Base-by-base conservation (phyloP, 1,140 invertebrate species). In the Chlorops oryzae region DNA sequence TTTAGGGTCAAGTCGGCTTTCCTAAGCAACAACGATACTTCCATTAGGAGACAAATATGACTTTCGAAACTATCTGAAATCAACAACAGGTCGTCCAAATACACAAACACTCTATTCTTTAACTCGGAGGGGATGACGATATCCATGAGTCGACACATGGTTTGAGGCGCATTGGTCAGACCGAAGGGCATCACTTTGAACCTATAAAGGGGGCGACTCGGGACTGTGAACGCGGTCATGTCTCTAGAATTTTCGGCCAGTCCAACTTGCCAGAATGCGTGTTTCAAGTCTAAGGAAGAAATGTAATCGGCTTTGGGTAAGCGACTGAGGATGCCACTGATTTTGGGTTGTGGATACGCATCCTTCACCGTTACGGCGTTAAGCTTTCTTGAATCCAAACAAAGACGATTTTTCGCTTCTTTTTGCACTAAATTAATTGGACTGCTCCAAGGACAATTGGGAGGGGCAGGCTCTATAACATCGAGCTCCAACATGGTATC, bases 381-480 rank as follows among this genome's bases (percentile, higher is more conserved):
- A 12, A 50, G 17, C 23, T 55, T 55, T 1, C 48, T 37, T 10
- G 21, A 27, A 32, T 52, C 50, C 2, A 52, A 15, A 41, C 50
- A 52, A 13, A 52, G 38, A 22, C 50, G 24, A 13, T 40, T 23
- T 41, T 52, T 51, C n/a, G 34, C 34, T n/a, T 41, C 23, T 18
- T 51, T 51, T 25, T 18, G 24, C 13, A 27, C 35, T 40, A 45
- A 28, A 18, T 41, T 38, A 28, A 50, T 23, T 23, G 42, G 45
- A 32, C 39, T 51, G 13, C 51, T 56, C 56, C 48, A 56, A 6
- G 49, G 32, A 20, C 54, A 54, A 13, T 15, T 48, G 2, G 51
- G 47, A 9, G 50, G 43, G n/a, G n/a, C n/a, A n/a, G n/a, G n/a
- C 47, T 56, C 50, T 3, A 53, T 58, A 0, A 56, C 56, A n/a